These are phyloP conservation scores for Saturnia japonica DNA, from an alignment of 2,888 invertebrate genomes.

Conservation along the genomic window DNA sequence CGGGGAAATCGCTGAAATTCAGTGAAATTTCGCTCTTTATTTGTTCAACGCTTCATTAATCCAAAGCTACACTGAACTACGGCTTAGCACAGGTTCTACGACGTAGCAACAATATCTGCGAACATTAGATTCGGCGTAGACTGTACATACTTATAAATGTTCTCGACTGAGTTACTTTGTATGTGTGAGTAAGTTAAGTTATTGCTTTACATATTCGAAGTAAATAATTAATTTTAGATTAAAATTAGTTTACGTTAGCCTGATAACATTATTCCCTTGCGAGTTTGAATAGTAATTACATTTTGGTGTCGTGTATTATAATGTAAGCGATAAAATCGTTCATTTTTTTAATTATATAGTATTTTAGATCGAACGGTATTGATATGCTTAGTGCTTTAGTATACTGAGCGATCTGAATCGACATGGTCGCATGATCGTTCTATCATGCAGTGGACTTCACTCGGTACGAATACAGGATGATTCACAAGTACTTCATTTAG, in stretches of 20 bases:
- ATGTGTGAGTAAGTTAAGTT: neutral
- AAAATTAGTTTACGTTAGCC: neutral
- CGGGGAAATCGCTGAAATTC: neutral
- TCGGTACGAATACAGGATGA: no score
- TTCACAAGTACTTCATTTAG: no score
- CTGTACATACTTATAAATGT: neutral
- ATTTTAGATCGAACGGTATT: neutral
- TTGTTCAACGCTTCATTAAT: conserved; percentile 15
- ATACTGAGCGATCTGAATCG: no score
- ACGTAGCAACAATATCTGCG: conserved; percentile 2
- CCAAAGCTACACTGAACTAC: conserved; percentile 9
- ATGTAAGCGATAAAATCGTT: neutral
- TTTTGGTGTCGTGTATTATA: neutral
- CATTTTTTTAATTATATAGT: neutral
- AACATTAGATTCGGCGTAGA: neutral
- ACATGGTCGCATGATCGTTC: no score
- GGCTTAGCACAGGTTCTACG: conserved; percentile 2
- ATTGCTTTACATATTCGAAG: conserved; percentile 3
- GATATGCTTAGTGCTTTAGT: no score
- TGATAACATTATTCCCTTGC: neutral
- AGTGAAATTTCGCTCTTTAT: conserved; percentile 8
- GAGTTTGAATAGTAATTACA: neutral
- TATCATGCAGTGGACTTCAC: no score
- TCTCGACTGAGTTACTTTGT: neutral
- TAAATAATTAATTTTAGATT: conserved; percentile 13